Percentiles rank a stretch among this genome's conserved stretches.
phyloP scores from a whole-genome alignment of 2,888 invertebrate species.

The Synanthedon myopaeformis region DNA sequence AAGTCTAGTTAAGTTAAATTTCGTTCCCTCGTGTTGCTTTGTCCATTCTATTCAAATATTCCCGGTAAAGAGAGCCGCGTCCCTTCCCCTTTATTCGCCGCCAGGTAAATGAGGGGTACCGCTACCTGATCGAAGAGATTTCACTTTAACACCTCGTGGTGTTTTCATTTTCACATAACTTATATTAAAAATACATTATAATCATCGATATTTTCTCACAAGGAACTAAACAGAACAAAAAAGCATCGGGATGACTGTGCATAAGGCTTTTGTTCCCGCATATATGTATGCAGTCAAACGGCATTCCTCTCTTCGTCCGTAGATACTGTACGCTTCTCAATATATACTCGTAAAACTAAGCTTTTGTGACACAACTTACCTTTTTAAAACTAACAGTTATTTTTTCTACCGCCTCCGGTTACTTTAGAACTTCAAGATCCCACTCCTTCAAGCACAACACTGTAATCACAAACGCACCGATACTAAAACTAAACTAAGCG shows the following conservation, averaged over 20 bases:
- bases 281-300: slow-evolving; percentile 64
- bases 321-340: slow-evolving; percentile 59
- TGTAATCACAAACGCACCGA: slow-evolving; percentile 38
- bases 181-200: not conserved
- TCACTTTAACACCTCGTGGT: slow-evolving; percentile 22
- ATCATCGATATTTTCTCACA: slow-evolving; percentile 15
- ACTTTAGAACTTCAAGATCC: slow-evolving; percentile 29
- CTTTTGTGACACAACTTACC: slow-evolving; percentile 66
- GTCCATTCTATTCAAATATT: slow-evolving; percentile 54
- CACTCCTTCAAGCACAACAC: slow-evolving; percentile 41
- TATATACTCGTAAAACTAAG: slow-evolving; percentile 37
- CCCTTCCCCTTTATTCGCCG: slow-evolving; percentile 35
- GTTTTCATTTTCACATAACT: slow-evolving; percentile 9
- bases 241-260: slow-evolving; percentile 54
- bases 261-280: slow-evolving; percentile 68
- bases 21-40: slow-evolving; percentile 14
- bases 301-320: slow-evolving; percentile 65
- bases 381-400: slow-evolving; percentile 65
- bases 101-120: slow-evolving; percentile 50
- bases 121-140: slow-evolving; percentile 53
- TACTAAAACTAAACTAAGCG: slow-evolving; percentile 29
- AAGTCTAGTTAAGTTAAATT: too few species aligned
- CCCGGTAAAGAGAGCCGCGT: slow-evolving; percentile 44
- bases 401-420: slow-evolving; percentile 42
- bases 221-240: slow-evolving; percentile 51